Percentiles rank a stretch among this genome's conserved stretches.
These are phyloP conservation scores for Bergia puertoricense DNA, from an alignment of 92 coral and sea anemone species.

Conservation along the genomic window DNA sequence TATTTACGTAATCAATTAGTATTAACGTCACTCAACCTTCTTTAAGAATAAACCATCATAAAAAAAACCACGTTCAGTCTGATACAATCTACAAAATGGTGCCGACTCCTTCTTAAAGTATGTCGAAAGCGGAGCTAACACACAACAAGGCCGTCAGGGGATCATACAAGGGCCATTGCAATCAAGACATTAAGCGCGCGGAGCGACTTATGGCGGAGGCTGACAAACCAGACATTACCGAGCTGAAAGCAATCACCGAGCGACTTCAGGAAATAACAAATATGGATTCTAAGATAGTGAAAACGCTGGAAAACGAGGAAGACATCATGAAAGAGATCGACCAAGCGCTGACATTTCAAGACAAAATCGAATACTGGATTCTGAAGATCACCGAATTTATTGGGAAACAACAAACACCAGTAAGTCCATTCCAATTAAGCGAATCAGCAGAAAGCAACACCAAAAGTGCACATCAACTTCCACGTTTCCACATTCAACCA, in stretches of 20 bases:
- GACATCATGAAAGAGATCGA: slow-evolving; percentile 46
- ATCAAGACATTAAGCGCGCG: slow-evolving; percentile 46
- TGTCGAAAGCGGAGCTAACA: slow-evolving; percentile 19
- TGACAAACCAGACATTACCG: slow-evolving; percentile 17
- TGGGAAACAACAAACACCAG: slow-evolving; percentile 38
- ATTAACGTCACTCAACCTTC: too few relatives aligned
- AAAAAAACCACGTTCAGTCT: too few relatives aligned
- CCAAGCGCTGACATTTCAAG: slow-evolving; percentile 53
- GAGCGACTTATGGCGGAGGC: slow-evolving; percentile 41
- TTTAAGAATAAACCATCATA: too few relatives aligned
- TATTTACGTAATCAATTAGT: too few relatives aligned
- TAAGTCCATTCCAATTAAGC: slow-evolving; percentile 39
- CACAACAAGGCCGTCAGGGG: slow-evolving; percentile 38
- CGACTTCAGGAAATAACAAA: slow-evolving; percentile 47
- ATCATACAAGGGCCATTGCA: slow-evolving; percentile 45
- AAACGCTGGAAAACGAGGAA: slow-evolving; percentile 23
- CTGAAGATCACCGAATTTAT: slow-evolving; percentile 39
- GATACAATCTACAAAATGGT: neutral
- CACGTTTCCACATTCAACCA: slow-evolving; percentile 45
- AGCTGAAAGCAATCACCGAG: slow-evolving; percentile 45
- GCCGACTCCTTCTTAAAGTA: slow-evolving; percentile 27
- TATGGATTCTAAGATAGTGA: slow-evolving; percentile 42
- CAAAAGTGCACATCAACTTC: slow-evolving; percentile 32
- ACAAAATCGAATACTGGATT: slow-evolving; percentile 26
- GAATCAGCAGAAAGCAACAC: neutral